Percentiles rank a stretch among this genome's conserved stretches.
Evolutionary conservation across 2,113 vertebrate genomes (phyloP).

Genomic region (Brachypodius melanocephalos): DNA sequence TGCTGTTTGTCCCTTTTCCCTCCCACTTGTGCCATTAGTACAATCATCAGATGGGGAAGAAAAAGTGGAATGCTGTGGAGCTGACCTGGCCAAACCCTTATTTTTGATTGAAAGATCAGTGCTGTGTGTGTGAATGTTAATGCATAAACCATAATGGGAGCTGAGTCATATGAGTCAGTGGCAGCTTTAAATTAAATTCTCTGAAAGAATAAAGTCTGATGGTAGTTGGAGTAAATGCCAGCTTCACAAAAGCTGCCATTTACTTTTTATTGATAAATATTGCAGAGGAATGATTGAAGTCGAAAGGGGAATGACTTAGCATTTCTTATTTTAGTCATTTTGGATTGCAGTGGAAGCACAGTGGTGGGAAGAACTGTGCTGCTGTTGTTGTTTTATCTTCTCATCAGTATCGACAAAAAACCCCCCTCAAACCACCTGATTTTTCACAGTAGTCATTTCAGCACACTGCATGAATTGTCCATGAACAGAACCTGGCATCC

Average conservation of each 20-base stretch:
- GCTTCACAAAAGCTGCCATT: background rate
- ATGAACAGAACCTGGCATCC: background rate
- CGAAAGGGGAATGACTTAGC: background rate
- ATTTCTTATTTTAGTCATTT: background rate
- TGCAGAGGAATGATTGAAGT: background rate
- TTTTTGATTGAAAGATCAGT: background rate
- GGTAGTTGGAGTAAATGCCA: background rate
- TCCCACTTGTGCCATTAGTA: background rate
- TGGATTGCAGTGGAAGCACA: background rate
- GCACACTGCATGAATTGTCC: background rate
- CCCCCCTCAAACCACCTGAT: accelerated
- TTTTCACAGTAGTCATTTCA: background rate
- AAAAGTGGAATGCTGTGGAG: background rate
- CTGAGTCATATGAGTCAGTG: background rate
- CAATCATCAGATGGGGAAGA: background rate
- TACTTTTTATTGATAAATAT: background rate
- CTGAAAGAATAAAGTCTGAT: background rate
- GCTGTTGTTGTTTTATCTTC: background rate
- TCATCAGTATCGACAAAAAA: background rate
- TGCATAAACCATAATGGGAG: background rate
- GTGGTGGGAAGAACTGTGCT: background rate
- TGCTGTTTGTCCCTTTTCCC: background rate
- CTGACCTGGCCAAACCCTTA: background rate
- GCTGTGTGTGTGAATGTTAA: background rate
- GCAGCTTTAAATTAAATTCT: background rate